These are phyloP conservation scores for Pseudolycoriella hygida DNA, from an alignment of 2,888 invertebrate species.

Conservation along the genomic window DNA sequence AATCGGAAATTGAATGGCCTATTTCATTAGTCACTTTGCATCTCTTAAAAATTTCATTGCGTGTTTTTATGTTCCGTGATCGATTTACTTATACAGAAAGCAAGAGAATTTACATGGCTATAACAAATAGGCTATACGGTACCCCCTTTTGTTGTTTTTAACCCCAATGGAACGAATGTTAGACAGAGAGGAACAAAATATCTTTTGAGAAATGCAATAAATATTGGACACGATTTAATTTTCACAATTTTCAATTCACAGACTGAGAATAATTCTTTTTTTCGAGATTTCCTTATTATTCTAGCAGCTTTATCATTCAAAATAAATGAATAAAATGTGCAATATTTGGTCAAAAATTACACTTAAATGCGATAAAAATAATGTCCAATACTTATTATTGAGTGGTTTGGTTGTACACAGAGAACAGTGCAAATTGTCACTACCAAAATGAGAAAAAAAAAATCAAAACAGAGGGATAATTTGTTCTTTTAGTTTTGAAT, in stretches of 20 bases:
- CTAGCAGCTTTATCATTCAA: not conserved
- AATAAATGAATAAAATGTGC: not conserved
- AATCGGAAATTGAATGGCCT: not conserved
- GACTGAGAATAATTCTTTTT: not conserved
- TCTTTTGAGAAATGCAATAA: slow-evolving; percentile 2
- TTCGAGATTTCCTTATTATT: slow-evolving; percentile 5
- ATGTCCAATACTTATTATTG: no score
- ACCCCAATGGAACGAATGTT: not conserved
- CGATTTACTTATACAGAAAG: not conserved
- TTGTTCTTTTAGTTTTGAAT: no score
- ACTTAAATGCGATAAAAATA: no score
- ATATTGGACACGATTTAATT: not conserved
- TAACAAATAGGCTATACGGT: not conserved
- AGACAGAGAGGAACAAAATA: slow-evolving; percentile 8
- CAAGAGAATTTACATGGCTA: not conserved
- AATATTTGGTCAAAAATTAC: no score
- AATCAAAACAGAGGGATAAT: no score
- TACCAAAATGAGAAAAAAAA: no score
- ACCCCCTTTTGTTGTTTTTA: not conserved
- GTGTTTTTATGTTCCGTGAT: not conserved
- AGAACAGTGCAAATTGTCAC: no score
- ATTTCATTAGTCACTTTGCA: not conserved
- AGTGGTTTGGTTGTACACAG: no score
- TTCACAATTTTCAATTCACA: not conserved
- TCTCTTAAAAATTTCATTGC: not conserved